Base-by-base conservation (phyloP, 2,113 vertebrate species). In the Xiphophorus couchianus region DNA sequence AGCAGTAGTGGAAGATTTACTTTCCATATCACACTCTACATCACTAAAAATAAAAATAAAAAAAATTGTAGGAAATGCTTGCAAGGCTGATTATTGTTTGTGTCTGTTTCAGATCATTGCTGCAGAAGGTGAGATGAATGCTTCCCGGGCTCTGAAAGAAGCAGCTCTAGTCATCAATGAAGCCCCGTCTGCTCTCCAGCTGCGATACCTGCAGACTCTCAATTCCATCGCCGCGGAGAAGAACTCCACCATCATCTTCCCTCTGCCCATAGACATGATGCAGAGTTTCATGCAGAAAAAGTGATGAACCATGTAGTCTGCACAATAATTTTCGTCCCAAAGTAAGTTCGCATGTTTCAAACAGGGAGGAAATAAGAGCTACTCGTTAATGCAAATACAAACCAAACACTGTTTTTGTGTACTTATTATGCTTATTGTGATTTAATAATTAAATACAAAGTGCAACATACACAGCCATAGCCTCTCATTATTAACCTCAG, bases 201-300 rank as follows among this genome's bases (percentile, higher is more conserved):
- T 97, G 74, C 85, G 91, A 64, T 97, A 97, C 92, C 93, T 98
- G 76, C 96, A 97, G 89, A 96, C 94, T 0, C 90, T 97, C 54
- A 91, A 78, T 89, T 87, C 89, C 2, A 93, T 98, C 4, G 96
- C 97, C 66, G 88, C 93, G 0, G 94, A 97, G 91, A 96, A 95
- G 88, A 97, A 97, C 88, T 98, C 96, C 72, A 97, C 96, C 73
- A 96, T 97, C 28, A 66, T 97, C 81, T 97, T 98, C 80, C 96
- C 96, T 35, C 78, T 98, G 81, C 97, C 97, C 33, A 91, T 97
- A 62, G 95, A 96, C 61, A 35, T 97, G 0, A 66, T 97, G 4
- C 94, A 95, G 60, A 73, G 58, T 60, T 93, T 95, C 6, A 71
- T 91, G 69, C 70, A 81, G 7, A 80, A 71, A 42, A 88, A 93